These are phyloP conservation scores for Smutsia temminckii DNA, from an alignment of 2,797 vertebrate species.

Conservation along the genomic window DNA sequence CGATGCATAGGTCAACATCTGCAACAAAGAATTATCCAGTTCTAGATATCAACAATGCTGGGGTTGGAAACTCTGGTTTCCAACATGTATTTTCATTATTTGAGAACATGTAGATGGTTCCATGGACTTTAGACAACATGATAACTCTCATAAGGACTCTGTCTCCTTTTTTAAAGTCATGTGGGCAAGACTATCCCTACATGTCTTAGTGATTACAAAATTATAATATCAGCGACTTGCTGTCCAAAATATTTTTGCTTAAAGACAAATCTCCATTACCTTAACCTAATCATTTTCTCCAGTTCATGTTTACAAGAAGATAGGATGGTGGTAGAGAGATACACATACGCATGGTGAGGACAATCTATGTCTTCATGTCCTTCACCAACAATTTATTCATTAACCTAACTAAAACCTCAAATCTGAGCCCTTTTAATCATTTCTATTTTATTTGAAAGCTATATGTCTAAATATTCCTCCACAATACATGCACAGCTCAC, in stretches of 20 bases:
- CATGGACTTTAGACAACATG: not conserved
- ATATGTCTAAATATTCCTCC: not conserved
- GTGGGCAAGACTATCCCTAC: not conserved
- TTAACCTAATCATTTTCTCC: not conserved
- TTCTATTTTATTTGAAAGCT: not conserved
- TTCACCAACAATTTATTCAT: not conserved
- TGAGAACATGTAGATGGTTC: not conserved
- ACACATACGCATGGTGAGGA: not conserved
- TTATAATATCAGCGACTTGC: not conserved
- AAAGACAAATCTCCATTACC: not conserved
- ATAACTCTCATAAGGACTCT: not conserved
- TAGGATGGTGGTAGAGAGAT: not conserved
- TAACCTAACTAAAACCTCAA: not conserved
- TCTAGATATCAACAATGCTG: not conserved
- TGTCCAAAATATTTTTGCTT: not conserved
- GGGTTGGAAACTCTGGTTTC: not conserved
- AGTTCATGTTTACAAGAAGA: not conserved
- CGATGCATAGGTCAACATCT: not conserved
- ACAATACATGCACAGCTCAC: not conserved
- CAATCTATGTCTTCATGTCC: not conserved
- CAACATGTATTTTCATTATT: not conserved
- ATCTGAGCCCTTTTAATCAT: not conserved
- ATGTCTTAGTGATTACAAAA: not conserved
- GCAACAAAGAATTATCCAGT: not conserved
- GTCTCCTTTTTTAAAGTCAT: not conserved